Percentiles rank a stretch among this genome's conserved stretches.
These are phyloP conservation scores for Polymixis lichenea DNA, from an alignment of 2,888 invertebrate genomes.

Conservation along the genomic window DNA sequence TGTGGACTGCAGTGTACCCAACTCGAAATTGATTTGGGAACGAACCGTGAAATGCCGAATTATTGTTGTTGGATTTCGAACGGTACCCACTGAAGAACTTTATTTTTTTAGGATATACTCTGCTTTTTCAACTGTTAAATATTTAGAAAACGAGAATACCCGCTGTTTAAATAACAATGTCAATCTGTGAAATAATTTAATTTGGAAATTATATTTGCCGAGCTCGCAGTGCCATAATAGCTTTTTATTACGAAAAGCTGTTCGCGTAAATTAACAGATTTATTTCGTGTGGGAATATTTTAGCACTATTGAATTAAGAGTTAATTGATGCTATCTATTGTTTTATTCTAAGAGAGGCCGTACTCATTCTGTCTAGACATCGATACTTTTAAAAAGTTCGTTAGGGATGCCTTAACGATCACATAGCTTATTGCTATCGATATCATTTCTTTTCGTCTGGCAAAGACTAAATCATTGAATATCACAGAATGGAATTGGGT, in stretches of 20 bases:
- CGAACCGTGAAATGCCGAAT: conserved; percentile 44
- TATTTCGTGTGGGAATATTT: conserved; percentile 28
- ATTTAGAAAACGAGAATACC: conserved; percentile 15
- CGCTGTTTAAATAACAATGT: conserved; percentile 44
- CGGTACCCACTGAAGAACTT: not conserved
- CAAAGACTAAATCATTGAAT: not conserved
- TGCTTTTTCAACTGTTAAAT: not conserved
- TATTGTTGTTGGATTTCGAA: conserved; percentile 22
- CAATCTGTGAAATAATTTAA: conserved; percentile 56
- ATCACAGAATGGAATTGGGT: not conserved
- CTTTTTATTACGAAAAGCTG: conserved; percentile 48
- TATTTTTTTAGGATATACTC: not conserved
- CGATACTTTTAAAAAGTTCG: not conserved
- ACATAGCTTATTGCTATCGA: not conserved
- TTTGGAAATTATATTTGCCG: conserved; percentile 53
- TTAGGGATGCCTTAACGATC: not conserved
- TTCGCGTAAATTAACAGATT: conserved; percentile 45
- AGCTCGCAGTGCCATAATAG: conserved; percentile 30
- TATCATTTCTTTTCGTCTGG: too few species aligned
- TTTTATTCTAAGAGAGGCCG: not conserved
- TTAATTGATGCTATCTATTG: conserved; percentile 11
- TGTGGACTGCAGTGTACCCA: conserved; percentile 40
- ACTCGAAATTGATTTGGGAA: conserved; percentile 54
- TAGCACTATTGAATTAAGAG: conserved; percentile 8
- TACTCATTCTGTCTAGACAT: not conserved